Percentiles rank a stretch among this genome's conserved stretches.
Conservation (phyloP, 2,113 vertebrate genomes). For the Eidolon helvum region DNA sequence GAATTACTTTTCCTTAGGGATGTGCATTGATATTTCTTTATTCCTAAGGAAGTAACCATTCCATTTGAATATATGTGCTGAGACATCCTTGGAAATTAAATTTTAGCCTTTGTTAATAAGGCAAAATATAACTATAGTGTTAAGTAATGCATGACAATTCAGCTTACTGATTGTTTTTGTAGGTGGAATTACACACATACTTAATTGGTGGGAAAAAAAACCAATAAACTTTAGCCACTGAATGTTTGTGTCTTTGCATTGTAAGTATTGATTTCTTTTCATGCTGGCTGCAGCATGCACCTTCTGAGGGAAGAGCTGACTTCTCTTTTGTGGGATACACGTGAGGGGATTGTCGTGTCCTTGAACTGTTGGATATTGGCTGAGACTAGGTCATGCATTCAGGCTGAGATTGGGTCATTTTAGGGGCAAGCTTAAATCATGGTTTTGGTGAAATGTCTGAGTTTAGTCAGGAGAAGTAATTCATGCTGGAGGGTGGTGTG, state of each 20-base stretch:
- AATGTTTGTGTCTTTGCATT: not conserved
- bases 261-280: not conserved
- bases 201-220: not conserved
- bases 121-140: not conserved
- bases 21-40: not conserved
- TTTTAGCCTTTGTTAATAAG: constrained; percentile 23
- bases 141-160: not conserved
- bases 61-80: not conserved
- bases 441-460: not conserved
- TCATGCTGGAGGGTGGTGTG: not conserved
- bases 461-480: not conserved
- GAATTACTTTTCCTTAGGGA: not conserved
- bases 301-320: not conserved
- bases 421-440: not conserved
- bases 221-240: not conserved
- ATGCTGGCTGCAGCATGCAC: not conserved
- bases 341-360: not conserved
- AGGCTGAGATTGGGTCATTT: not conserved
- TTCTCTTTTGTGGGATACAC: not conserved
- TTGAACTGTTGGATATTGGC: not conserved
- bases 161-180: not conserved
- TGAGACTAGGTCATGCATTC: not conserved
- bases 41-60: constrained; percentile 6
- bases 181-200: not conserved
- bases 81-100: not conserved